phyloP scores from a whole-genome alignment of 2,113 vertebrate genomes.

The Hippoglossus stenolepis region DNA sequence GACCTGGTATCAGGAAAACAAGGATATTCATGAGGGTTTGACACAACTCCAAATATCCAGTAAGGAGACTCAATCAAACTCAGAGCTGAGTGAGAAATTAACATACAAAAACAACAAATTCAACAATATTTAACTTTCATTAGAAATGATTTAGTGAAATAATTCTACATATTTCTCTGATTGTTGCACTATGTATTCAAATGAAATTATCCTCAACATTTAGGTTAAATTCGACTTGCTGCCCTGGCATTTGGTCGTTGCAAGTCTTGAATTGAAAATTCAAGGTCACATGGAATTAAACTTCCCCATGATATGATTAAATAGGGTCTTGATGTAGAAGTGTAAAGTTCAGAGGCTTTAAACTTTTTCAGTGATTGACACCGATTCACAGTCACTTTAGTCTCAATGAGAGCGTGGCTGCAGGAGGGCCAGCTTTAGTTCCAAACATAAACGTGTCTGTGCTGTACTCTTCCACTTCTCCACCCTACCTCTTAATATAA shows the following conservation, averaged over 20 bases:
- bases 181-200: not conserved
- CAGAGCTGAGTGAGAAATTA: no score
- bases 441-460: not conserved
- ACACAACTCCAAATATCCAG: no score
- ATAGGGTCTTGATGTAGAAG: not conserved
- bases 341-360: not conserved
- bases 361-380: constrained; percentile 11
- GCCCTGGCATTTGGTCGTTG: not conserved
- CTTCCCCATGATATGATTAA: not conserved
- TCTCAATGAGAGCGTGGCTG: not conserved
- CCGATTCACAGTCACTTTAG: not conserved
- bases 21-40: no score
- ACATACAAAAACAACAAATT: no score
- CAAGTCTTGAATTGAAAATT: not conserved
- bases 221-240: not conserved
- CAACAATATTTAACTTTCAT: no score
- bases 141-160: no score
- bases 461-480: not conserved
- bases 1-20: no score
- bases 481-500: not conserved
- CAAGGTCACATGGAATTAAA: not conserved
- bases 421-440: constrained; percentile 3
- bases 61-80: no score
- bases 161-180: not conserved
- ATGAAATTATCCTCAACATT: not conserved